Conservation (phyloP, 2,888 invertebrate species). For the Cheilosia vernalis region DNA sequence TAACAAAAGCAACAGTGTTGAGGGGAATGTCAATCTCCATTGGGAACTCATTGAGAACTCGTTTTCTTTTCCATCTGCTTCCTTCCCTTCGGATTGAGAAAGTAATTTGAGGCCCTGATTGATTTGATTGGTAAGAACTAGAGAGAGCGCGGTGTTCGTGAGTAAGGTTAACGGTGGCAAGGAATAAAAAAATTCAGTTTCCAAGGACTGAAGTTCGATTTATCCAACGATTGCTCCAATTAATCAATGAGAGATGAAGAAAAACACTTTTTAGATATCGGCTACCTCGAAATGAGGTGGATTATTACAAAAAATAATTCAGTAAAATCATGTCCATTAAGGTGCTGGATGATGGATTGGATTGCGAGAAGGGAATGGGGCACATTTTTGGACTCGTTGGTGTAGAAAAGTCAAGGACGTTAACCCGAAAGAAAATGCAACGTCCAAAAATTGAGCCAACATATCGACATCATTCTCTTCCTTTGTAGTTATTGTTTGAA, state of each 20-base stretch:
- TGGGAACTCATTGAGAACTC: slow-evolving; percentile 32
- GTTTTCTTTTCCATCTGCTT: slow-evolving; percentile 12
- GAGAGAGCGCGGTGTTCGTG: slow-evolving; percentile 21
- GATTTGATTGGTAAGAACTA: slow-evolving; percentile 53
- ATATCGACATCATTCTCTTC: too few relatives aligned
- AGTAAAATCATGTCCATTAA: slow-evolving; percentile 33
- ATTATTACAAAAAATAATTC: slow-evolving; percentile 15
- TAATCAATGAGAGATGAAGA: slow-evolving; percentile 41
- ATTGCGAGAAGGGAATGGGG: background rate
- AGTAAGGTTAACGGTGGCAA: background rate
- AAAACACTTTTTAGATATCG: background rate
- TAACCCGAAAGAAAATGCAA: too few relatives aligned
- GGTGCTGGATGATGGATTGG: background rate
- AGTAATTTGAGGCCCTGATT: slow-evolving; percentile 55
- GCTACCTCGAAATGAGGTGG: background rate
- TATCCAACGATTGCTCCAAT: slow-evolving; percentile 49
- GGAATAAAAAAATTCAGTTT: background rate
- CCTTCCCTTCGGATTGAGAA: slow-evolving; percentile 36
- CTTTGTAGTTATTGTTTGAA: too few relatives aligned
- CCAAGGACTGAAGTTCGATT: slow-evolving; percentile 35
- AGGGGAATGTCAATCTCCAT: slow-evolving; percentile 42
- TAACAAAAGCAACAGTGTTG: background rate
- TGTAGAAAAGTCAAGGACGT: too few relatives aligned
- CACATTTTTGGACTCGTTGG: background rate
- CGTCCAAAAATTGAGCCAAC: too few relatives aligned